phyloP scores from a whole-genome alignment of 2,113 vertebrate genomes.

The Pygoscelis adeliae region DNA sequence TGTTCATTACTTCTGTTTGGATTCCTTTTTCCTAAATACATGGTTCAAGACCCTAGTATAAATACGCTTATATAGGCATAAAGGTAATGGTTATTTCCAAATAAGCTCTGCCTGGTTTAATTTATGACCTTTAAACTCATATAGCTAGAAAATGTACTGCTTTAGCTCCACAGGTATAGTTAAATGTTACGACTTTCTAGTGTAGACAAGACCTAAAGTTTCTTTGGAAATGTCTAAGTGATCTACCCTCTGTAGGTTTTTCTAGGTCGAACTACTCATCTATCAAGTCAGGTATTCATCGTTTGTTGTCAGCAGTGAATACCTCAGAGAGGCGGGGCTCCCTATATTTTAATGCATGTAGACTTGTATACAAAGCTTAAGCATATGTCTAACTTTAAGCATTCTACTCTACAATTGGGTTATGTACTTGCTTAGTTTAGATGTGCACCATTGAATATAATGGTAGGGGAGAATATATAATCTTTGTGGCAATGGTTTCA shows the following conservation, averaged over 20 bases:
- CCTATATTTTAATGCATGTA: slow-evolving; percentile 2
- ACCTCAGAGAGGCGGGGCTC: slow-evolving; percentile 15
- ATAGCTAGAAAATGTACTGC: neutral
- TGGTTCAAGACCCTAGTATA: neutral
- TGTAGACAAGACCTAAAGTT: neutral
- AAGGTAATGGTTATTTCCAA: slow-evolving; percentile 5
- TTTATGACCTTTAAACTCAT: slow-evolving; percentile 1
- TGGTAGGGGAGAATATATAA: neutral
- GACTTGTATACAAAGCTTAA: neutral
- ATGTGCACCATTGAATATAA: neutral
- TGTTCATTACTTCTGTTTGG: neutral
- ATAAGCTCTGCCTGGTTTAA: slow-evolving; percentile 7
- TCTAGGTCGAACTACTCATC: slow-evolving; percentile 31
- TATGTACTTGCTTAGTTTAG: neutral
- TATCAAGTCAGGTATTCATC: slow-evolving; percentile 64
- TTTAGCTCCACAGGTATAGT: neutral
- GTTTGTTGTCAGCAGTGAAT: slow-evolving; percentile 59
- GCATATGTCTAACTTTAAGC: neutral
- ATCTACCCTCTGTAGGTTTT: slow-evolving; percentile 39
- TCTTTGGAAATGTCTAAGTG: slow-evolving; percentile 26
- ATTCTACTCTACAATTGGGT: neutral
- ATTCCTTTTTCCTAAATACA: neutral
- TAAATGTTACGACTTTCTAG: slow-evolving; percentile 15
- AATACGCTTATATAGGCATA: neutral
- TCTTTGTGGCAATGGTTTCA: neutral